Evolutionary conservation across 2,797 vertebrate species (phyloP), one percentile per base, ranked within the genome.

Genomic region (Chelmon rostratus): DNA sequence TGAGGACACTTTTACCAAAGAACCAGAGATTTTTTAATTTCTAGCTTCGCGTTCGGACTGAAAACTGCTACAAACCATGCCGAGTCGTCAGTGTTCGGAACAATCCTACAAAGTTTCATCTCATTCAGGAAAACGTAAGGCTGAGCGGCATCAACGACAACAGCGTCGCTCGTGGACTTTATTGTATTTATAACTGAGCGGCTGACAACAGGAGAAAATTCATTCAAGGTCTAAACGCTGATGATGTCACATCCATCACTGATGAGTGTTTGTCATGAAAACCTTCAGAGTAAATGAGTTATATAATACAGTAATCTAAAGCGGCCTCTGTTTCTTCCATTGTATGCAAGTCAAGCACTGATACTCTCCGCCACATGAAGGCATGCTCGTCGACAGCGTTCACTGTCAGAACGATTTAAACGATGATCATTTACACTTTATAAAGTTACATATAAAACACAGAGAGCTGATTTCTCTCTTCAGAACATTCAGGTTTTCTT

Each of bases 41-140:
- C 18, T 13, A 11, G 2, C 8, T 2, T 49, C 11, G 37, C 8
- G 23, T 63, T 61, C 35, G 25, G 50, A 63, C 46, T 33, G 44
- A 53, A 35, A 9, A 15, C 53, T 78, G 76, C 83, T 76, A 71
- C 65, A 56, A 63, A 73, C 70, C 3, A 1, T 21, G 37, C 66
- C 15, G 35, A 69, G 38, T 68, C 44, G 8, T 49, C 33, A n/a
- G 23, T 1, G 1, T 37, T 44, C 52, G 2, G 42, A 67, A 81
- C 76, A 76, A 83, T 82, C 64, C 54, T 40, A 6, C 31, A 71
- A 59, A 46, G 33, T 25, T 74, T 63, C 13, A 53, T 61, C 40
- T 74, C 69, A 68, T 76, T 78, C 56, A 68, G 64, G 73, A 56
- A 67, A 68, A 33, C 57, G 64, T 86, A 89, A 86, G 85, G 89